These are phyloP conservation scores for Andrena bicolor DNA, from an alignment of 2,888 invertebrate species.

Conservation along the genomic window DNA sequence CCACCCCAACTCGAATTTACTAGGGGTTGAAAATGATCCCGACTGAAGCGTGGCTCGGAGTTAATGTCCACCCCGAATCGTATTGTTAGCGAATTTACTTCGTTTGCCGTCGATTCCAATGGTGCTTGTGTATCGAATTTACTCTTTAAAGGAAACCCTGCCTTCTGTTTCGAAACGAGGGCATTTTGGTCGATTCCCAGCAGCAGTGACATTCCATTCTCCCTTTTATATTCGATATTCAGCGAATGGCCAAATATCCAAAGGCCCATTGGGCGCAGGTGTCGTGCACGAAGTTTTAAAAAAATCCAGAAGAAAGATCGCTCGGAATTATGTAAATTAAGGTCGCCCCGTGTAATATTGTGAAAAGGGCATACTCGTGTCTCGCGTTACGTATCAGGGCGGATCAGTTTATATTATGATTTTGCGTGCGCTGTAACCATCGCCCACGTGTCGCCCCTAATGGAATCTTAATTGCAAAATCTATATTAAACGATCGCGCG, in stretches of 20 bases:
- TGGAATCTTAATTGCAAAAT: slow-evolving; percentile 75
- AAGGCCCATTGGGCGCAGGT: neutral
- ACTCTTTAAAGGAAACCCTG: neutral
- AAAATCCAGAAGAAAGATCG: neutral
- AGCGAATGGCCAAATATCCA: neutral
- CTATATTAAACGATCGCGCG: slow-evolving; percentile 70
- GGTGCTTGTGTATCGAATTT: neutral
- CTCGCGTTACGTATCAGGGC: neutral
- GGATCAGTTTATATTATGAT: slow-evolving; percentile 25
- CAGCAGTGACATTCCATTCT: neutral
- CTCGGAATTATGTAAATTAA: slow-evolving; percentile 11
- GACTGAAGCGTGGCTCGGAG: neutral
- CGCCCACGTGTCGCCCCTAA: slow-evolving; percentile 62
- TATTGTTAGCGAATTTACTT: neutral
- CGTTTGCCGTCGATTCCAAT: neutral
- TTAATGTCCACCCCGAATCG: slow-evolving; percentile 2
- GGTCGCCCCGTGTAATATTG: neutral
- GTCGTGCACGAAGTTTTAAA: neutral
- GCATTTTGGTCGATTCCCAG: neutral
- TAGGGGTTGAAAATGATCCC: neutral
- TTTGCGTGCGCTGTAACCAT: slow-evolving; percentile 22
- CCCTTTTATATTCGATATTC: neutral
- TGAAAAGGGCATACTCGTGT: neutral
- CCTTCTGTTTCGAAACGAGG: no score
- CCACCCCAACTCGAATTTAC: slow-evolving; percentile 19